These are phyloP conservation scores for Eupithecia pulchellata DNA, from an alignment of 2,888 invertebrate species.

Conservation along the genomic window DNA sequence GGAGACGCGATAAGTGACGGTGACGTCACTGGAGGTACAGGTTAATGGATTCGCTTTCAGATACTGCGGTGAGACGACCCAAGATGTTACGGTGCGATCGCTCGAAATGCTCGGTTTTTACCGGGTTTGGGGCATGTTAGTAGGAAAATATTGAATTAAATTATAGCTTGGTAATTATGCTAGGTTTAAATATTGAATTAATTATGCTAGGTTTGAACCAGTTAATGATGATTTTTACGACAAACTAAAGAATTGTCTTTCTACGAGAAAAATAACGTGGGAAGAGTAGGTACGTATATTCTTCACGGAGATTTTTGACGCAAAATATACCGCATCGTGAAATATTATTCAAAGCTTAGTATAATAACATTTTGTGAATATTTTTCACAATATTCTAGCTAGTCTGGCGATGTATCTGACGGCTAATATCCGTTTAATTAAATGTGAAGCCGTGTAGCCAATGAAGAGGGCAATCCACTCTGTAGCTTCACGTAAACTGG, in stretches of 20 bases:
- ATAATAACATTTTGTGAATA: conserved; percentile 21
- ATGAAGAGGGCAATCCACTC: conserved; percentile 55
- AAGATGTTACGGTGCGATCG: conserved; percentile 26
- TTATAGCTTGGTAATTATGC: too few relatives aligned
- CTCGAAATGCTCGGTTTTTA: neutral
- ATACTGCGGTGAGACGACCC: conserved; percentile 39
- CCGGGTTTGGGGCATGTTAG: neutral
- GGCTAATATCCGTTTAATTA: conserved; percentile 62
- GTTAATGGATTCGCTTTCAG: conserved; percentile 39
- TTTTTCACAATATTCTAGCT: conserved; percentile 28
- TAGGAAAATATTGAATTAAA: neutral
- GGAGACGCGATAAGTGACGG: conserved; percentile 50
- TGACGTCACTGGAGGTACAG: conserved; percentile 49
- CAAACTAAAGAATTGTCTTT: neutral
- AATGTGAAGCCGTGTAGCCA: conserved; percentile 50
- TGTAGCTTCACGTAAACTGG: conserved; percentile 37
- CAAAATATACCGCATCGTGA: neutral
- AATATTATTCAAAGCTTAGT: conserved; percentile 16
- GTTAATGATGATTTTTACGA: neutral
- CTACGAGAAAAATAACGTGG: neutral
- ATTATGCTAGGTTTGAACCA: neutral
- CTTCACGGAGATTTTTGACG: neutral
- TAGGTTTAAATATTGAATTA: too few relatives aligned
- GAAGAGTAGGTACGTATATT: neutral
- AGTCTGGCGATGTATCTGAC: conserved; percentile 50